Base-by-base conservation (phyloP, 2,797 vertebrate species). In the Apogon hyalosoma region DNA sequence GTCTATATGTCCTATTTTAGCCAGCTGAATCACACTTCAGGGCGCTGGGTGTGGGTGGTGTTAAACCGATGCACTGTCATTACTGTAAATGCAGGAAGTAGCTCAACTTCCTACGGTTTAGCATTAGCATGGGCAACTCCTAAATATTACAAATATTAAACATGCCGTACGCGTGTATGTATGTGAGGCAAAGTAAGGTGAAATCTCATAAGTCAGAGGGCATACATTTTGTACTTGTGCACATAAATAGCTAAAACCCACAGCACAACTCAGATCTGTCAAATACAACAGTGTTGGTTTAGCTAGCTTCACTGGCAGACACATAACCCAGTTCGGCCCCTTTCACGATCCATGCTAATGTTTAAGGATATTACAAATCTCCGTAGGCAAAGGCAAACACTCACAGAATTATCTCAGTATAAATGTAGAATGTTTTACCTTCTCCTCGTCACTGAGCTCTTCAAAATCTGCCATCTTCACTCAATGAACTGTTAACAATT, bases 381-480 rank as follows among this genome's bases (percentile, higher is more conserved):
- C 2, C 3, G 7, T 7, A 41, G 2, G 45, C 7, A 18, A 2
- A 11, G 0, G 7, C 15, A 14, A n/a, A 3, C 0, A 1, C 4
- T 13, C 0, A 18, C 3, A 21, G 0, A 42, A 48, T 14, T 24
- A 2, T 0, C 2, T 39, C 36, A 13, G 11, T 7, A 53, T 15
- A 11, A 46, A 66, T 69, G 14, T 16, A 59, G 10, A 50, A 36
- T 6, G 49, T 24, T 85, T 77, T 96, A 98, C 97, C 97, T 96
- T 98, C 80, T 98, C 96, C 56, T 96, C 95, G 63, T 97, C 95
- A 81, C 94, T 93, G 84, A 97, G 92, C 88, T 96, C 96, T 48
- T 96, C 96, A 70, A 94, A 92, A 86, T 97, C 95, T 82, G 96
- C 97, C 97, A 98, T 98, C 90, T 97, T 95, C 94, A 91, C 87